Percentiles rank a stretch among this genome's conserved stretches.
Conservation (phyloP, 2,888 invertebrate species). For the Blastobasis lacticolella region DNA sequence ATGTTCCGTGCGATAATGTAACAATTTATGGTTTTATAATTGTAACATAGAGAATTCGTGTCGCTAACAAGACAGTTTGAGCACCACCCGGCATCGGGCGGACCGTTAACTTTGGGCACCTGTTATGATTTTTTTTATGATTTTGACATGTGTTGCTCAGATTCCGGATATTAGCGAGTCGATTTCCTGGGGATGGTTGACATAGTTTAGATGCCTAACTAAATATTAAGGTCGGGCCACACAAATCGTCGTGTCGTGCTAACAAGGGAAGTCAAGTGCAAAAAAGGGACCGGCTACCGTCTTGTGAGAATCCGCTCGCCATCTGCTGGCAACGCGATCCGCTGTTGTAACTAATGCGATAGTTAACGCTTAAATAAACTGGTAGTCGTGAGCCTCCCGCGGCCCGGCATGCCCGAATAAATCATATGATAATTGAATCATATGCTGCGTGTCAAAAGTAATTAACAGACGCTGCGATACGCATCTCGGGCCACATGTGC, state of each 20-base stretch:
- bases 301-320: conserved; percentile 53
- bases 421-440: conserved; percentile 74
- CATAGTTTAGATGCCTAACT: conserved; percentile 13
- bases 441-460: conserved; percentile 73
- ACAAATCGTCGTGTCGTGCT: conserved; percentile 50
- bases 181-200: conserved; percentile 13
- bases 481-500: conserved; percentile 69
- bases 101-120: no score
- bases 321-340: conserved; percentile 58
- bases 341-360: conserved; percentile 50
- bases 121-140: no score
- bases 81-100: no score
- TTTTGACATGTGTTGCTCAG: neutral
- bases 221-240: conserved; percentile 28
- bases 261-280: conserved; percentile 35
- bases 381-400: conserved; percentile 31
- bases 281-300: conserved; percentile 41
- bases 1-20: conserved; percentile 52
- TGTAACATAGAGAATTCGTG: conserved; percentile 26
- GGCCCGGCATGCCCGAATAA: conserved; percentile 52
- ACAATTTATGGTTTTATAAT: conserved; percentile 48
- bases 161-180: conserved; percentile 8
- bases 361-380: conserved; percentile 65
- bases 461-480: conserved; percentile 71
- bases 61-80: neutral